Evolutionary conservation across 1,140 invertebrate genomes (phyloP).

Genomic region (Trichonephila clavata): DNA sequence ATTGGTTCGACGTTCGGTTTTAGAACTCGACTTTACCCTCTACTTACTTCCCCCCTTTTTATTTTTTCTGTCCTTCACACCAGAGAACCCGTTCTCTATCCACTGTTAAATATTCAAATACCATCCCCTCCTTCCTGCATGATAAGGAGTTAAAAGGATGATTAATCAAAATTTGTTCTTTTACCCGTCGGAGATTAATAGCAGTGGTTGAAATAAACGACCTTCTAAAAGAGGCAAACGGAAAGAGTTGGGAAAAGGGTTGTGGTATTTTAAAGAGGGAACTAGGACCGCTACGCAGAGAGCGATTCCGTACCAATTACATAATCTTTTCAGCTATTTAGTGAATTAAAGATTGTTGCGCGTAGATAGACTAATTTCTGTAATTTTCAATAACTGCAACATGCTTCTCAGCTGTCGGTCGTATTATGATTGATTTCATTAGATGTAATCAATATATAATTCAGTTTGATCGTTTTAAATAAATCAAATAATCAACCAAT

Average conservation of each 20-base stretch:
- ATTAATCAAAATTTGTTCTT: conserved; percentile 70
- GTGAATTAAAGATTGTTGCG: neutral
- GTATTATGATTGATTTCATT: too few relatives aligned
- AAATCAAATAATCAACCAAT: too few relatives aligned
- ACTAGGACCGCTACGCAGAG: neutral
- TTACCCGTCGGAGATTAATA: conserved; percentile 43
- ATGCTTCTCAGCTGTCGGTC: too few relatives aligned
- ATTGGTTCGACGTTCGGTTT: conserved; percentile 57
- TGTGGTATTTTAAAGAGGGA: neutral
- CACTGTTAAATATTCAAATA: conserved; percentile 68
- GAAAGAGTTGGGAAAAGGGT: neutral
- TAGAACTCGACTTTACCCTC: conserved; percentile 35
- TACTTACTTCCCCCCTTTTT: conserved; percentile 17
- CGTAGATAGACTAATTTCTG: too few relatives aligned
- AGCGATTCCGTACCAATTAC: neutral
- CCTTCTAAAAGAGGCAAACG: conserved; percentile 18
- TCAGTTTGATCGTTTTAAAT: too few relatives aligned
- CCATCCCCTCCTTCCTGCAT: conserved; percentile 18
- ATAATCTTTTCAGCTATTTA: neutral
- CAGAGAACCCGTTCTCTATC: neutral
- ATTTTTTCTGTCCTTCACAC: conserved; percentile 23
- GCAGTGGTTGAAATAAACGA: conserved; percentile 36
- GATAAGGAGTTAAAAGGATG: conserved; percentile 72
- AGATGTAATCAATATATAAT: too few relatives aligned
- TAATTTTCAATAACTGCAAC: too few relatives aligned